Evolutionary conservation across 2,113 vertebrate genomes (phyloP), one percentile per base, ranked within the genome.

Genomic region (Rhipidura dahli): DNA sequence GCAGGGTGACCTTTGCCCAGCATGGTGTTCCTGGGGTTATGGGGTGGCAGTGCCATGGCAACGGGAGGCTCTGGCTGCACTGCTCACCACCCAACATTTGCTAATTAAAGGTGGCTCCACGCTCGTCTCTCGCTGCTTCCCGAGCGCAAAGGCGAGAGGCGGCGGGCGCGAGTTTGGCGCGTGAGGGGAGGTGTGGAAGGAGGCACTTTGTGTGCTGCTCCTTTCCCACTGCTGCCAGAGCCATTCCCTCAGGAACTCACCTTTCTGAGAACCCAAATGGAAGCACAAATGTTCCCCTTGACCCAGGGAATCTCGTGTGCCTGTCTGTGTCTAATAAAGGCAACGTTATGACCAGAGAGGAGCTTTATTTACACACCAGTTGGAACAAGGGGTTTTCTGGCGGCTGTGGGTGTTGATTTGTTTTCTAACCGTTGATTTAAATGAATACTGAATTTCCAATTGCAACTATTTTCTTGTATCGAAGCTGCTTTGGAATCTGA

Each of bases 71-170:
- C 8, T 15, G 13, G 53, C 7, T 31, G 42, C n/a, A 0, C 57
- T 49, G 11, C 86, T 94, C 81, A 47, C 16, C 78, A 72, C 39
- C 18, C 49, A 68, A 13, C 28, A 12, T 15, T 45, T 24, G 22
- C 71, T 76, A 73, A 92, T 97, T 96, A 91, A 86, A 89, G 88
- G 8, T 49, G 31, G 78, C 68, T 69, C 80, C 7, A 14, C 6
- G 63, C 91, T 81, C 31, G 2, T 30, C 56, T 49, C 73, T 65
- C 5, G 6, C 47, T 18, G 49, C 31, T 7, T 10, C 30, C 40
- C 10, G 12, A 21, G 65, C 27, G 3, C 68, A 15, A 49, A 11
- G 83, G 42, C 15, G 35, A 61, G 78, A 57, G 51, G 60, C 49
- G 15, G 71, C 28, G 19, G 53, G 50, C 15, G 6, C 1, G 28